Conservation (phyloP, 2,797 vertebrate species). For the Etheostoma nigrum region DNA sequence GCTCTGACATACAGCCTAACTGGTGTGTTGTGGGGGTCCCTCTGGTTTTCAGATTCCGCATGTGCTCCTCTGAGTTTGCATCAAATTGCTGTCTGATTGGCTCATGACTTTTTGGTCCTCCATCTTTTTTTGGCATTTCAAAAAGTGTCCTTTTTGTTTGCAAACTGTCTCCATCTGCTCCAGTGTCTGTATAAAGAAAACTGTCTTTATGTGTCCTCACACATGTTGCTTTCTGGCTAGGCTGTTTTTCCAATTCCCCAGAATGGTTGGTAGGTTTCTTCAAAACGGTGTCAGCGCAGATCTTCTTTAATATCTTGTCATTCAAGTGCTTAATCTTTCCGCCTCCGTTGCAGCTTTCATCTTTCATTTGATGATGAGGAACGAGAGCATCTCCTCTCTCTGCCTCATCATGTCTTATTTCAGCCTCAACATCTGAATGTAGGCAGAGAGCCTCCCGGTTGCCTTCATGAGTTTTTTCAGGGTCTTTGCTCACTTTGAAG, state of each 20-base stretch:
- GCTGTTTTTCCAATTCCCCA: not conserved
- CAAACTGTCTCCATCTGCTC: not conserved
- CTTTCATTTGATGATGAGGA: not conserved
- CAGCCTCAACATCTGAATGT: accelerated
- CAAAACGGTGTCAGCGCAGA: accelerated
- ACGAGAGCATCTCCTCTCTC: not conserved
- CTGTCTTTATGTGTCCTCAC: not conserved
- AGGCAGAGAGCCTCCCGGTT: not conserved
- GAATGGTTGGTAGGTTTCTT: not conserved
- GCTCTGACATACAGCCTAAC: accelerated
- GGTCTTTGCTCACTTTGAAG: not conserved
- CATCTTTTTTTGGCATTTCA: not conserved
- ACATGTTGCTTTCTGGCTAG: accelerated
- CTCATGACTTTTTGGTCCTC: not conserved
- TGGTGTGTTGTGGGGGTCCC: not conserved
- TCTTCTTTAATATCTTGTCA: not conserved
- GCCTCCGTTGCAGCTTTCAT: not conserved
- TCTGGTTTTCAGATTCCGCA: accelerated
- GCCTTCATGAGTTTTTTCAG: not conserved
- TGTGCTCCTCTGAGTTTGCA: not conserved
- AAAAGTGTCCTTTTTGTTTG: not conserved
- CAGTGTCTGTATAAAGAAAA: not conserved
- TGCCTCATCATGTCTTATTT: not conserved
- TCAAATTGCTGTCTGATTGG: not conserved
- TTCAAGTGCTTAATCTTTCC: not conserved